Conservation (phyloP, 2,113 vertebrate species). For the Nothocercus nigrocapillus region DNA sequence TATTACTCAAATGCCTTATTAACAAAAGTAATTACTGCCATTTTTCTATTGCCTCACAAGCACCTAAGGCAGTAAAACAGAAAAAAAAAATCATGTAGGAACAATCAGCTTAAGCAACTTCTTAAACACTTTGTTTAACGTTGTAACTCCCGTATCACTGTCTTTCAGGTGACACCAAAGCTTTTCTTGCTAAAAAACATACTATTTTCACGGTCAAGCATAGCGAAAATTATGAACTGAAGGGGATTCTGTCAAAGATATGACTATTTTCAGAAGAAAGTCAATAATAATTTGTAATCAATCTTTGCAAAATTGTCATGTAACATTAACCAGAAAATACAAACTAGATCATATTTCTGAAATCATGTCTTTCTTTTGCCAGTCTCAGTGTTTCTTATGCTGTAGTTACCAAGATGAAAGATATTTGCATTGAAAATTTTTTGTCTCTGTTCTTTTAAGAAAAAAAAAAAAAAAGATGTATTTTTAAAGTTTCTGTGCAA, state of each 20-base stretch:
- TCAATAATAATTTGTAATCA: neutral
- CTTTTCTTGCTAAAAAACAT: neutral
- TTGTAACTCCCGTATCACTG: neutral
- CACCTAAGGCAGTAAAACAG: neutral
- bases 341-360: neutral
- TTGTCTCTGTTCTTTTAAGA: neutral
- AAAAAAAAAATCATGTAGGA: neutral
- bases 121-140: neutral
- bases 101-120: neutral
- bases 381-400: neutral
- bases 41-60: neutral
- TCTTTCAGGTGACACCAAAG: neutral
- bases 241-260: neutral
- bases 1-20: neutral
- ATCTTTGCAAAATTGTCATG: neutral
- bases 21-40: neutral
- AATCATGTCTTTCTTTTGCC: neutral
- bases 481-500: neutral
- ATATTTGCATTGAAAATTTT: neutral
- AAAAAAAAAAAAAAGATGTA: neutral
- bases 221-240: neutral
- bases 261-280: neutral
- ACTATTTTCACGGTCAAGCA: neutral
- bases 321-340: neutral
- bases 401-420: neutral